Evolutionary conservation across 2,113 vertebrate genomes (phyloP), one percentile per base, ranked within the genome.

Genomic region (Erpornis zantholeuca): DNA sequence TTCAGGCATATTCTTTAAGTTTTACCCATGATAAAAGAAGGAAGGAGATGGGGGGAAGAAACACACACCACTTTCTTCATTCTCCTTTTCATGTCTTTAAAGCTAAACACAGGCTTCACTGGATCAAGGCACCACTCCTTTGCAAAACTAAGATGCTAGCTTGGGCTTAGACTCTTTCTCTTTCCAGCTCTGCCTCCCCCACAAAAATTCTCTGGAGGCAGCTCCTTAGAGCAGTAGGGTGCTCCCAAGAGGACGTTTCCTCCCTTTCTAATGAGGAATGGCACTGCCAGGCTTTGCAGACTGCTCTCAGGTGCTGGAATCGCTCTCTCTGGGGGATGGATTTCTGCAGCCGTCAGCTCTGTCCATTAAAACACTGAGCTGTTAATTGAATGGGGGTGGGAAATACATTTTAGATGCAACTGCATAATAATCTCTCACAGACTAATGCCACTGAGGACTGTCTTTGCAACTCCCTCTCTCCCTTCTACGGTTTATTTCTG

Each of bases 381-480:
- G 87, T 90, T 96, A 95, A 95, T 92, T 86, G 92, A 75, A 86
- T 14, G 68, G 81, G 83, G 75, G 78, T 86, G 83, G 83, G 66
- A 88, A 96, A 92, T 36, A n/a, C n/a, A 91, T 96, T 94, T 93
- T 44, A 66, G 87, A 88, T 90, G 90, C 71, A 88, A 47, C 88
- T 68, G 44, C 86, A 78, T 66, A 73, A 96, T 92, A 64, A 92
- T 86, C 80, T 49, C 79, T 90, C 86, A 64, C 53, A 88, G 59
- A 61, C 0, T 0, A 86, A 54, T 14, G 50, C 82, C 19, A 36
- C 52, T 33, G 33, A 87, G 57, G 60, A 40, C 28, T 86, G 52
- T 45, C 47, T 94, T 56, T 84, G 63, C 77, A 60, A 40, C 60
- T 63, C 75, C 23, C 25, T 75, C 61, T 73, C 79, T 78, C 65